These are phyloP conservation scores for Microplitis mediator DNA, from an alignment of 1,140 invertebrate genomes.

Conservation along the genomic window DNA sequence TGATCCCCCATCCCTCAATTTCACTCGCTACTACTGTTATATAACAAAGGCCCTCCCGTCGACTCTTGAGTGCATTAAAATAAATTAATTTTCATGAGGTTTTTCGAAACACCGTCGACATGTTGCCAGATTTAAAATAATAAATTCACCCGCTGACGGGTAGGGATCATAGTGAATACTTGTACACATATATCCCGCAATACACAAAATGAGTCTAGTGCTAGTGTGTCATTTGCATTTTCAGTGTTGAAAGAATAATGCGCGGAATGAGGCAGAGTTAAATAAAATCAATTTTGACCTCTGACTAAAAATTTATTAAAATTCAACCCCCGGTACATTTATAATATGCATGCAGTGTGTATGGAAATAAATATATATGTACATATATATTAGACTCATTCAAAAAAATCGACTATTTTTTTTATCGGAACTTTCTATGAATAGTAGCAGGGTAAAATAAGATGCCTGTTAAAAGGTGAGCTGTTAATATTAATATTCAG, in stretches of 20 bases:
- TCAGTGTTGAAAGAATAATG: not conserved
- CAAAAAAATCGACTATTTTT: too few relatives aligned
- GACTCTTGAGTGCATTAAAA: conserved; percentile 10
- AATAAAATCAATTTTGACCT: conserved; percentile 5
- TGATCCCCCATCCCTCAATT: not conserved
- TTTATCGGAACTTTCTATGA: too few relatives aligned
- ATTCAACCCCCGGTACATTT: too few relatives aligned
- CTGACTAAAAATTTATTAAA: too few relatives aligned
- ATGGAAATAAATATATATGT: too few relatives aligned
- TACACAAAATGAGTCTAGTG: too few relatives aligned
- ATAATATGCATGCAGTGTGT: too few relatives aligned
- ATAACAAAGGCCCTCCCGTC: not conserved
- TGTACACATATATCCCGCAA: not conserved
- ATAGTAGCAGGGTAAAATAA: too few relatives aligned
- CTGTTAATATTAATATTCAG: too few relatives aligned
- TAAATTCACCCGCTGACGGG: conserved; percentile 29
- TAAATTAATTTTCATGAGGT: conserved; percentile 43
- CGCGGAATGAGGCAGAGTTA: not conserved
- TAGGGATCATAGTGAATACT: too few relatives aligned
- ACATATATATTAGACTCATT: too few relatives aligned
- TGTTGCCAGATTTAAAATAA: conserved; percentile 14
- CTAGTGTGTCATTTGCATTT: conserved; percentile 42
- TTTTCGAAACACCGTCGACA: conserved; percentile 34
- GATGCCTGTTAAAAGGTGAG: too few relatives aligned
- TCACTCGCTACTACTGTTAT: conserved; percentile 1